These are phyloP conservation scores for Drosophila cardini DNA, from an alignment of 1,140 invertebrate genomes.

Conservation along the genomic window DNA sequence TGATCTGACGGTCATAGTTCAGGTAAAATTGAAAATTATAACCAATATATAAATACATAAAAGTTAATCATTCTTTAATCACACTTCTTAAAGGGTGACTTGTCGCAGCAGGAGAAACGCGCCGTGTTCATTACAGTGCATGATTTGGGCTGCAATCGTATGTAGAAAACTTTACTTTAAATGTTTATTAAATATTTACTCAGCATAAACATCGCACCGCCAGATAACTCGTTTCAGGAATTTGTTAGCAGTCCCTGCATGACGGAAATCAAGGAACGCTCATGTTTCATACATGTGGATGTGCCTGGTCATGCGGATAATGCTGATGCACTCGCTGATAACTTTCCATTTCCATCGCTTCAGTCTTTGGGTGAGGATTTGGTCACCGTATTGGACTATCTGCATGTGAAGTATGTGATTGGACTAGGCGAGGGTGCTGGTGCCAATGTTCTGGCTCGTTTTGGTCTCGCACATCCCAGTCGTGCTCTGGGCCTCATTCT, in stretches of 20 bases:
- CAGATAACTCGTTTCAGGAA: constrained; percentile 90
- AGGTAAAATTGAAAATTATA: constrained; percentile 85
- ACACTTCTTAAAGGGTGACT: constrained; percentile 88
- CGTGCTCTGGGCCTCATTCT: constrained; percentile 91
- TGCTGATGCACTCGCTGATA: constrained; percentile 88
- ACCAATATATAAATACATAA: no score
- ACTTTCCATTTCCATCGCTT: constrained; percentile 92
- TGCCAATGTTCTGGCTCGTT: constrained; percentile 94
- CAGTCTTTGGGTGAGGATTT: constrained; percentile 94
- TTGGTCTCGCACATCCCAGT: constrained; percentile 91
- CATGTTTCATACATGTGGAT: constrained; percentile 95
- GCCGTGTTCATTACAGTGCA: constrained; percentile 95
- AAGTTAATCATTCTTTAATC: constrained; percentile 2
- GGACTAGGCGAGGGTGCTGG: constrained; percentile 95
- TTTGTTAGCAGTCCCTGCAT: constrained; percentile 93
- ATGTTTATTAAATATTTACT: background rate
- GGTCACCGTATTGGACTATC: constrained; percentile 91
- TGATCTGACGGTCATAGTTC: constrained; percentile 88
- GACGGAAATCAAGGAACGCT: constrained; percentile 93
- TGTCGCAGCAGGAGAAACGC: constrained; percentile 90
- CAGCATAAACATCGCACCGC: background rate
- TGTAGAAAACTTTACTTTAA: constrained; percentile 85
- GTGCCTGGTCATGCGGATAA: constrained; percentile 95
- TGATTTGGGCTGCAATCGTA: constrained; percentile 95
- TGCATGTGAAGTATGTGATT: constrained; percentile 92